A percentile compares a stretch with the other conserved stretches of the same genome.
Conservation (phyloP, 2,797 vertebrate species). For the Micrastur ruficollis region DNA sequence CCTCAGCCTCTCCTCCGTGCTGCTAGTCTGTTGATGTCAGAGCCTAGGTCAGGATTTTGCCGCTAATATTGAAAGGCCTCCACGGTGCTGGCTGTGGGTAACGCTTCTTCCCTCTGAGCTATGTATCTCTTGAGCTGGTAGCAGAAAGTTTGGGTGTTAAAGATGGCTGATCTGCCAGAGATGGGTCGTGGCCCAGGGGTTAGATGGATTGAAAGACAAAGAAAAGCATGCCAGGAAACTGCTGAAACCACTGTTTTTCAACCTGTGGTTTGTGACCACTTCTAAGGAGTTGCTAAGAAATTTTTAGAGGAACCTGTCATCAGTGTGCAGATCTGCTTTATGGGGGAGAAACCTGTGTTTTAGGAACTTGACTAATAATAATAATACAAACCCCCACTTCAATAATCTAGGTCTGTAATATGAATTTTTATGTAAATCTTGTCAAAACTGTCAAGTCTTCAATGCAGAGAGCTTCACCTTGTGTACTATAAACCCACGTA, state of each 20-base stretch:
- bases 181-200: neutral
- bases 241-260: neutral
- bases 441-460: neutral
- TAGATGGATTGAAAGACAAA: neutral
- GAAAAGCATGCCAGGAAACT: neutral
- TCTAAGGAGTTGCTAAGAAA: neutral
- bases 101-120: neutral
- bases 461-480: neutral
- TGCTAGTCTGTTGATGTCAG: neutral
- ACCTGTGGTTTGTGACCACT: neutral
- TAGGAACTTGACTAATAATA: neutral
- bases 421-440: neutral
- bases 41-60: neutral
- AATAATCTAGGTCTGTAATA: neutral
- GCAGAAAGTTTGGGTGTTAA: neutral
- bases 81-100: neutral
- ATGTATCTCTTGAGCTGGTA: neutral
- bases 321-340: neutral
- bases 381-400: neutral
- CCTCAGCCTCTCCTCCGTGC: neutral
- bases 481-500: fast-evolving
- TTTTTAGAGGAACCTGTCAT: neutral
- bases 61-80: neutral
- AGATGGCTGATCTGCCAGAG: neutral
- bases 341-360: neutral